Percentiles rank a stretch among this genome's conserved stretches.
These are phyloP conservation scores for Calliphora vicina DNA, from an alignment of 1,140 invertebrate species.

Conservation along the genomic window DNA sequence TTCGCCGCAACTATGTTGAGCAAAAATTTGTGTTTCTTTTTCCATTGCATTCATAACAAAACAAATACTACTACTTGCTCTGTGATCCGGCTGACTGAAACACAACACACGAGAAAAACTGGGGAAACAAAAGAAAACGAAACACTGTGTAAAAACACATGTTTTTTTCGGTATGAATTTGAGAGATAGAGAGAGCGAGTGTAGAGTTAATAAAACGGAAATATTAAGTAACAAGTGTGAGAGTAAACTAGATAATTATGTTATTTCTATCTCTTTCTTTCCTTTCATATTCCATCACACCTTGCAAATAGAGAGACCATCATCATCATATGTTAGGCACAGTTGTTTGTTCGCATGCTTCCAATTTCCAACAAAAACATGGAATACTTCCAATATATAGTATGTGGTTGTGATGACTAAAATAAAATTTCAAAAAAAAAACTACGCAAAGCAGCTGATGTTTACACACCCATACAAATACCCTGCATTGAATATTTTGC, in stretches of 20 bases:
- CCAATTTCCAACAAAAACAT: neutral
- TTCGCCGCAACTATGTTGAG: constrained; percentile 2
- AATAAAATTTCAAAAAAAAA: neutral
- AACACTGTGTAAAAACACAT: constrained; percentile 7
- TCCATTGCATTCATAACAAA: constrained; percentile 1
- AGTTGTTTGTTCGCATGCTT: neutral
- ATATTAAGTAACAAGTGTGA: constrained; percentile 12
- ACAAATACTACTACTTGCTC: neutral
- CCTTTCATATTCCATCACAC: neutral
- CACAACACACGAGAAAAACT: neutral
- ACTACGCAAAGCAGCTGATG: constrained; percentile 8
- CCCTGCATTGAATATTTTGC: neutral
- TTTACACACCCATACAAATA: neutral
- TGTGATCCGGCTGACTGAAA: neutral
- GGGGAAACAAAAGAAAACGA: neutral
- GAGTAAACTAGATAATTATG: neutral
- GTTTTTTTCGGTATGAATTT: neutral
- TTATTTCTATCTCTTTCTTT: neutral
- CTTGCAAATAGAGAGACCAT: constrained; percentile 5
- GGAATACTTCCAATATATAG: neutral
- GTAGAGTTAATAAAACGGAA: neutral
- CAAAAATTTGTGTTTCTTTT: neutral
- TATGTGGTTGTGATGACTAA: neutral
- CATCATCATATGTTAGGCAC: no score
- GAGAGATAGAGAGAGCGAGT: neutral